Evolutionary conservation across 1,140 invertebrate genomes (phyloP).

Genomic region (Nixonia krombeini): DNA sequence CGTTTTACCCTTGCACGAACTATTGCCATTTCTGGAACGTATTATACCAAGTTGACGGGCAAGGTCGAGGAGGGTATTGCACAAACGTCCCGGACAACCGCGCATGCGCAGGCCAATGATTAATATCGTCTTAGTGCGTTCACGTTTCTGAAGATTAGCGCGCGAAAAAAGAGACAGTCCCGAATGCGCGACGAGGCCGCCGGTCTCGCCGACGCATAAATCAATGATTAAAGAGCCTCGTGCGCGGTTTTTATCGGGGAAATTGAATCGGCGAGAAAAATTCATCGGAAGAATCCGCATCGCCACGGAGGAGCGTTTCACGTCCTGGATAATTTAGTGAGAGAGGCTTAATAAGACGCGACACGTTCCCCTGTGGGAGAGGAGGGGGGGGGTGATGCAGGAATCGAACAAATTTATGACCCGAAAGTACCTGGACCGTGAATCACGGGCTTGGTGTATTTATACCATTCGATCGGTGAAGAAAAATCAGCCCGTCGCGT

Average conservation of each 20-base stretch:
- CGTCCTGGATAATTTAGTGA: conserved; percentile 24
- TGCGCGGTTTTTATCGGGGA: not conserved
- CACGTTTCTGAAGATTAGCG: conserved; percentile 21
- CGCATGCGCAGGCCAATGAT: conserved; percentile 27
- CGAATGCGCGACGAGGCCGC: not conserved
- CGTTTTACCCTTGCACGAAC: too few species aligned
- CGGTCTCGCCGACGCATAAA: conserved; percentile 4
- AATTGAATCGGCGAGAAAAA: conserved; percentile 13
- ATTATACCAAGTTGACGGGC: too few species aligned
- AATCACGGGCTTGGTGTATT: too few species aligned
- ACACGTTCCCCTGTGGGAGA: not conserved
- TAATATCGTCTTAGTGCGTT: conserved; percentile 29
- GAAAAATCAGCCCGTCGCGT: too few species aligned
- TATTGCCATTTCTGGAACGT: too few species aligned
- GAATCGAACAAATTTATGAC: conserved; percentile 31
- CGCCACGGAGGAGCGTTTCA: not conserved
- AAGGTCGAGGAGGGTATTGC: too few species aligned
- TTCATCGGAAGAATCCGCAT: not conserved
- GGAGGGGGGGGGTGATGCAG: too few species aligned
- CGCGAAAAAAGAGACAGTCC: conserved; percentile 27
- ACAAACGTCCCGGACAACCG: conserved; percentile 24
- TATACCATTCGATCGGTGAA: too few species aligned
- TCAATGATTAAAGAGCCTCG: conserved; percentile 10
- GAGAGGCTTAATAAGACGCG: conserved; percentile 1
- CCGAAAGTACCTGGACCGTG: too few species aligned